Evolutionary conservation across 2,113 vertebrate species (phyloP).

Genomic region (Limnothrissa miodon): DNA sequence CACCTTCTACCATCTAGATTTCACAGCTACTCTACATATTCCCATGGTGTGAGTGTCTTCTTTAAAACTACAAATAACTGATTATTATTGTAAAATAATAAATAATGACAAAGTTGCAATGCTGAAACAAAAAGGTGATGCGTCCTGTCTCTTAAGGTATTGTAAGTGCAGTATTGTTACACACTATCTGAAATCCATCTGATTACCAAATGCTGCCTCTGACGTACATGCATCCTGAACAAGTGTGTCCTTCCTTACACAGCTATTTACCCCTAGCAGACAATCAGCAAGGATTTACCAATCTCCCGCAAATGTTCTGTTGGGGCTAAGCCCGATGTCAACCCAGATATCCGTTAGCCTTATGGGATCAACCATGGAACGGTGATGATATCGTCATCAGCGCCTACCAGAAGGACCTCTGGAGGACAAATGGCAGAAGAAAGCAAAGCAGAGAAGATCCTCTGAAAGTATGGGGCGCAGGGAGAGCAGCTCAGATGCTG

Average conservation of each 20-base stretch:
- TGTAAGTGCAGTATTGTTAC: background rate
- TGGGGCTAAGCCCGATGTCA: conserved; percentile 6
- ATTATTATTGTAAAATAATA: background rate
- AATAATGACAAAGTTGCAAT: background rate
- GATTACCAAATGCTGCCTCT: background rate
- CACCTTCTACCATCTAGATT: background rate
- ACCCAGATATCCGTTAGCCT: conserved; percentile 25
- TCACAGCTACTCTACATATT: background rate
- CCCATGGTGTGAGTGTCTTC: background rate
- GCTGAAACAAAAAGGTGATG: background rate
- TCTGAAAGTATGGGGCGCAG: conserved; percentile 54
- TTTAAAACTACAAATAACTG: background rate
- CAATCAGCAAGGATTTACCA: conserved; percentile 21
- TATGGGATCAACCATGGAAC: conserved; percentile 23
- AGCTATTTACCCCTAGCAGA: background rate
- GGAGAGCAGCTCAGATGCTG: conserved; percentile 46
- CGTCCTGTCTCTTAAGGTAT: no score
- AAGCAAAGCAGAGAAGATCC: conserved; percentile 46
- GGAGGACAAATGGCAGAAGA: conserved; percentile 15
- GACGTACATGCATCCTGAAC: background rate
- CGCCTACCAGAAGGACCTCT: background rate
- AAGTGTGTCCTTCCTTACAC: background rate
- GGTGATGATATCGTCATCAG: conserved; percentile 7
- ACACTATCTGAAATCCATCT: background rate
- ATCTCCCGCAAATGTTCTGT: conserved; percentile 12